Base-by-base conservation (phyloP, 2,113 vertebrate genomes). In the Pagrus major region DNA sequence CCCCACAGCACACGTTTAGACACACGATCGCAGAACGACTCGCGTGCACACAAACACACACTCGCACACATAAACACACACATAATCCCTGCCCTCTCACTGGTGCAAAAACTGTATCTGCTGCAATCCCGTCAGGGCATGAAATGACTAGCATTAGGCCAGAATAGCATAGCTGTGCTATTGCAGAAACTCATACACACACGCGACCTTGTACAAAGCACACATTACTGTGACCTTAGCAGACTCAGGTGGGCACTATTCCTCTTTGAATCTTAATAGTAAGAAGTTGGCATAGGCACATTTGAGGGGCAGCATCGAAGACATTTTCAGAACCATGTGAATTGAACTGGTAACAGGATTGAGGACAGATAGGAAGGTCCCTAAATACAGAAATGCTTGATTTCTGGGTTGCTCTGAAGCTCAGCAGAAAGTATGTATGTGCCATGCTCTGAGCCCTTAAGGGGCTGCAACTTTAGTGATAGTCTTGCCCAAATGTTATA, bases 131-230 rank as follows among this genome's bases (percentile, higher is more conserved):
- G 88, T 89, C 90, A 90, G 79, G 90, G 71, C 90, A 90, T 93
- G 90, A 93, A 93, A 94, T 92, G 71, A 93, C 85, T 80, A 89
- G 91, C 86, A 89, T 93, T 94, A 92, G 74, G 76, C 83, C 79
- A 81, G 52, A 86, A 82, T 83, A 85, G 82, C 71, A 78, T 56
- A 37, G 81, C 73, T 73, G 65, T 82, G 84, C 79, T 69, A 60
- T 70, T 66, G 86, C 85, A 77, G 59, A 58, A 73, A 79, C 86
- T 80, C 80, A 81, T 47, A 72, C 76, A 77, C 87, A 65, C 67
- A 54, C 11, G 8, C 42, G 23, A 81, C 65, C 74, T 85, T 78
- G 71, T 59, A 51, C 8, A 76, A 75, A 73, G 55, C 35, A 65
- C 27, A 69, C 64, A 65, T 74, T 42, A 66, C 37, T 33, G 47